Evolutionary conservation across 53 echinoderm and acorn worm species (phyloP).

Genomic region (Echinometra lucunter): DNA sequence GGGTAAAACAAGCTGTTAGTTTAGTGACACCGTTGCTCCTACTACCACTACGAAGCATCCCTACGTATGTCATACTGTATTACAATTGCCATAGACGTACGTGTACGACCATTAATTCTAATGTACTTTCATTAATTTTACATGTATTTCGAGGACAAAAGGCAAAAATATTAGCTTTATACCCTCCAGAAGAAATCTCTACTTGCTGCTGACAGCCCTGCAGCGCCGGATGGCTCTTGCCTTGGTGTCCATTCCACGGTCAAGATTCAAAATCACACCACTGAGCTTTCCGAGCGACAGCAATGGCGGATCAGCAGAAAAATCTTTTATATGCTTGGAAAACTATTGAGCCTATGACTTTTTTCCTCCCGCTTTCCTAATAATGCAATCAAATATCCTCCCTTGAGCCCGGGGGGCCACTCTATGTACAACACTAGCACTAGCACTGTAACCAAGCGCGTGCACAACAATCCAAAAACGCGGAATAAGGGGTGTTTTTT

Average conservation of each 20-base stretch:
- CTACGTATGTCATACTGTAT: neutral
- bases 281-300: conserved; percentile 96
- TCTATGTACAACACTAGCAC: no score
- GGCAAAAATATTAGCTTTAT: conserved; percentile 81
- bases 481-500: no score
- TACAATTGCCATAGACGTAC: conserved; percentile 67
- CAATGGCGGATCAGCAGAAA: conserved; percentile 99
- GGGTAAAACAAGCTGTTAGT: neutral
- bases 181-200: conserved; percentile 95
- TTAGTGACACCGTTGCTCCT: neutral
- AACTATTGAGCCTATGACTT: conserved; percentile 78
- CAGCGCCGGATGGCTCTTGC: conserved; percentile 99
- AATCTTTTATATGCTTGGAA: conserved; percentile 77
- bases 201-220: conserved; percentile 99
- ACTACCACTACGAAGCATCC: no score
- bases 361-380: conserved; percentile 60
- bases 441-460: no score
- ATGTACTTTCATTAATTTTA: conserved; percentile 67
- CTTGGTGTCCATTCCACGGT: conserved; percentile 97
- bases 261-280: conserved; percentile 94
- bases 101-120: conserved; percentile 54
- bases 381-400: neutral
- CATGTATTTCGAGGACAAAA: conserved; percentile 66
- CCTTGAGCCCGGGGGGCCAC: no score
- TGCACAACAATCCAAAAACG: no score